Percentiles rank a stretch among this genome's conserved stretches.
Evolutionary conservation across 2,113 vertebrate genomes (phyloP).

Genomic region (Fregata magnificens): DNA sequence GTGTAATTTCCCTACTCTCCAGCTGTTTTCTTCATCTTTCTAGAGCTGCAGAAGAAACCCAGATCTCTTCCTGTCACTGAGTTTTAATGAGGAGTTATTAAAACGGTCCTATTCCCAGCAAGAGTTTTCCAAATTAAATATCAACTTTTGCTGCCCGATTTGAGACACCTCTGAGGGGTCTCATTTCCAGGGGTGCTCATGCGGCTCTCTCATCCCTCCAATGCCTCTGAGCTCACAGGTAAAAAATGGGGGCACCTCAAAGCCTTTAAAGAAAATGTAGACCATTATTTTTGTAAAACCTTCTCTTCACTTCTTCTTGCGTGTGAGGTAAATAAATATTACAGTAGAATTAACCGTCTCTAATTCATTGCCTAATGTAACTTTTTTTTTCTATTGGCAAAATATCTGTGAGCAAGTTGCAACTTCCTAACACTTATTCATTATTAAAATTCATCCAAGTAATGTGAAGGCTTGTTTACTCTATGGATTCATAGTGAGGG

Average conservation of each 20-base stretch:
- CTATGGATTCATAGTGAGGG: neutral
- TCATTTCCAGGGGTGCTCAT: neutral
- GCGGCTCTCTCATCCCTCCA: neutral
- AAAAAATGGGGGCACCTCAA: neutral
- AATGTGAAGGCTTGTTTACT: neutral
- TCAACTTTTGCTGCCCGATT: neutral
- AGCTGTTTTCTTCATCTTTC: slow-evolving; percentile 34
- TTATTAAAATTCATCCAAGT: neutral
- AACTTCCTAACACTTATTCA: neutral
- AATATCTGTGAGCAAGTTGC: neutral
- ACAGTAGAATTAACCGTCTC: neutral
- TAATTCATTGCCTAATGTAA: neutral
- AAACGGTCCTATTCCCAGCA: slow-evolving; percentile 15
- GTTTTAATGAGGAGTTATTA: slow-evolving; percentile 41
- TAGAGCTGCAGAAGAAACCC: neutral
- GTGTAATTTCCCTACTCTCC: neutral
- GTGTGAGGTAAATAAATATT: neutral
- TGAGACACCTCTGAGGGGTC: neutral
- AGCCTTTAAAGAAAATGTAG: neutral
- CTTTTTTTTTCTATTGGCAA: neutral
- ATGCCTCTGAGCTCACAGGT: neutral
- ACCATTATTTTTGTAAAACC: neutral
- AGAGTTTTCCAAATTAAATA: slow-evolving; percentile 3
- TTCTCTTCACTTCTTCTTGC: neutral
- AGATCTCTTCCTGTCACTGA: neutral